phyloP scores from a whole-genome alignment of 2,113 vertebrate genomes.

The Cyphomyrus plagiostoma region DNA sequence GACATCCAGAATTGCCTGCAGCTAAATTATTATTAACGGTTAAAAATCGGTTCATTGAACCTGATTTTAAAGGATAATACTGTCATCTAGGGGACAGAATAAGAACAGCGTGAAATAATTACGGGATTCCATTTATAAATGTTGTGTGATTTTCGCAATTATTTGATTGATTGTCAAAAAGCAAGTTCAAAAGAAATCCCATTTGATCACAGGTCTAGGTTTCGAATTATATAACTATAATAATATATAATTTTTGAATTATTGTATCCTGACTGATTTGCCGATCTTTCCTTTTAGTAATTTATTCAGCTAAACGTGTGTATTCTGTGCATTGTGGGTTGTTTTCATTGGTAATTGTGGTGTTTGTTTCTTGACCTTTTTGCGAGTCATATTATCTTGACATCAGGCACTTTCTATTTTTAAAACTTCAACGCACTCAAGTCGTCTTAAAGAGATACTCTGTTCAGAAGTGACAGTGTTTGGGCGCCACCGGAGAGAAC shows the following conservation, averaged over 20 bases:
- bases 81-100: constrained; percentile 54
- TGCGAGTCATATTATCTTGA: constrained; percentile 45
- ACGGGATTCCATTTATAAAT: background rate
- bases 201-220: background rate
- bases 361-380: constrained; percentile 55
- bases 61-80: constrained; percentile 31
- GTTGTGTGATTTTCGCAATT: background rate
- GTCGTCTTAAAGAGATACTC: constrained; percentile 38
- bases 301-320: background rate
- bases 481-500: constrained; percentile 17
- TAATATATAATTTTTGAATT: background rate
- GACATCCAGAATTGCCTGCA: background rate
- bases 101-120: background rate
- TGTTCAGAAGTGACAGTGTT: constrained; percentile 25
- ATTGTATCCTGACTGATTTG: background rate
- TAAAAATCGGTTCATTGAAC: background rate
- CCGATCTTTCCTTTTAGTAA: background rate
- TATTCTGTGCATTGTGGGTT: background rate
- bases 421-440: constrained; percentile 51
- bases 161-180: background rate
- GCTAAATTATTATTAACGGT: background rate
- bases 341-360: constrained; percentile 21
- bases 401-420: constrained; percentile 55
- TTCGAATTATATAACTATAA: background rate
- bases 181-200: background rate